Evolutionary conservation across 2,888 invertebrate species (phyloP).

Genomic region (Leucophora obtusa): DNA sequence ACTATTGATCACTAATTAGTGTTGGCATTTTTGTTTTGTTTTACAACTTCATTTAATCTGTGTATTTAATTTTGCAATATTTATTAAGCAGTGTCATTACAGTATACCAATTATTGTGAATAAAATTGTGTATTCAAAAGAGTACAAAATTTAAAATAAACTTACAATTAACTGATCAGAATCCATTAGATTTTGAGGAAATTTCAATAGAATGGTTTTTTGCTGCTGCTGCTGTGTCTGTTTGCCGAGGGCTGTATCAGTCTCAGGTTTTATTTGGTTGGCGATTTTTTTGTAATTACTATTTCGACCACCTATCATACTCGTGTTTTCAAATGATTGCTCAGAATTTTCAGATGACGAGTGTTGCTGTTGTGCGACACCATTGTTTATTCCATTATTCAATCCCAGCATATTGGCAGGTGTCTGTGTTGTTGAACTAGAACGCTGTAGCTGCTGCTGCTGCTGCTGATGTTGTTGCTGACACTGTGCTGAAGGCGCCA

Average conservation of each 20-base stretch:
- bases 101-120: neutral
- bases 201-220: conserved; percentile 77
- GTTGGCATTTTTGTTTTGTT: neutral
- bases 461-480: conserved; percentile 59
- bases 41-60: neutral
- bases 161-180: conserved; percentile 78
- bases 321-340: conserved; percentile 72
- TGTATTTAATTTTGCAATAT: neutral
- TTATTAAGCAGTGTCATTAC: neutral
- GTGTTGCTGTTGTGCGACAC: conserved; percentile 65
- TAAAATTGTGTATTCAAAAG: neutral
- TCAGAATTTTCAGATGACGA: conserved; percentile 79
- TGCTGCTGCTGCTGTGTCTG: conserved; percentile 69
- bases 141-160: conserved; percentile 54
- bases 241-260: conserved; percentile 15
- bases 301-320: conserved; percentile 63
- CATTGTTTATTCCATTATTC: conserved; percentile 59
- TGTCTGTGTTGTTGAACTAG: conserved; percentile 53
- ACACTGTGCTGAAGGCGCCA: neutral
- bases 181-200: conserved; percentile 75
- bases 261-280: conserved; percentile 66
- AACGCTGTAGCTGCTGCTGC: conserved; percentile 56
- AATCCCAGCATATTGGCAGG: conserved; percentile 50
- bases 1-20: neutral
- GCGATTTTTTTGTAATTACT: conserved; percentile 73